phyloP scores from a whole-genome alignment of 2,113 vertebrate genomes.

The Cathartes aura region DNA sequence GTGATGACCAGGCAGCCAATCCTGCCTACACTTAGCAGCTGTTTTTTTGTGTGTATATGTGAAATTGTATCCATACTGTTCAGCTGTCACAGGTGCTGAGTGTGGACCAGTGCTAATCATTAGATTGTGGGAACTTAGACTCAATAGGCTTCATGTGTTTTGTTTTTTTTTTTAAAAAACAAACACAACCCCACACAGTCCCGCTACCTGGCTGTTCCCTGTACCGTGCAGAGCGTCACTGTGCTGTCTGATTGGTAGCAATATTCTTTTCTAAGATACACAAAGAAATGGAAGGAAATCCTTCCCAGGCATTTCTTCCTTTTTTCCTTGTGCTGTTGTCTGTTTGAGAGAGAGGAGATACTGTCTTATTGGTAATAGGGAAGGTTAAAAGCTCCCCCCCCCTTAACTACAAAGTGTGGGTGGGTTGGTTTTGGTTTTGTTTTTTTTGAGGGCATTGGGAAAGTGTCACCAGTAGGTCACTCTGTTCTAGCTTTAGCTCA shows the following conservation, averaged over 20 bases:
- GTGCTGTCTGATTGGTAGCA: accelerated
- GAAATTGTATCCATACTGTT: not conserved
- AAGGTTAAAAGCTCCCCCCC: not conserved
- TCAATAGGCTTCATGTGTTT: not conserved
- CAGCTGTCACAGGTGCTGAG: not conserved
- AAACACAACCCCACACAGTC: not conserved
- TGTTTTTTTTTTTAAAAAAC: not conserved
- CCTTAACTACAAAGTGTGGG: accelerated
- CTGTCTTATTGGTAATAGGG: not conserved
- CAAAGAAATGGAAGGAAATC: not conserved
- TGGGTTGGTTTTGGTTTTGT: no score
- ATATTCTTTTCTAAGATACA: not conserved
- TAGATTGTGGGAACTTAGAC: not conserved
- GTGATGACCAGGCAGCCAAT: not conserved
- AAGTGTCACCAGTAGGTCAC: not conserved
- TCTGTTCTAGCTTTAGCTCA: not conserved
- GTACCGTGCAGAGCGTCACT: accelerated
- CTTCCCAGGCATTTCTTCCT: not conserved
- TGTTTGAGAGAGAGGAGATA: not conserved
- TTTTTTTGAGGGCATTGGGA: not conserved
- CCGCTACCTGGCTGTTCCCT: not conserved
- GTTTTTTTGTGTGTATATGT: accelerated
- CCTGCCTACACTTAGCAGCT: not conserved
- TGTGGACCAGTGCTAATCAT: not conserved
- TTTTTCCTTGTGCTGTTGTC: not conserved